phyloP scores from a whole-genome alignment of 2,797 vertebrate species.

The Channallabes apus region DNA sequence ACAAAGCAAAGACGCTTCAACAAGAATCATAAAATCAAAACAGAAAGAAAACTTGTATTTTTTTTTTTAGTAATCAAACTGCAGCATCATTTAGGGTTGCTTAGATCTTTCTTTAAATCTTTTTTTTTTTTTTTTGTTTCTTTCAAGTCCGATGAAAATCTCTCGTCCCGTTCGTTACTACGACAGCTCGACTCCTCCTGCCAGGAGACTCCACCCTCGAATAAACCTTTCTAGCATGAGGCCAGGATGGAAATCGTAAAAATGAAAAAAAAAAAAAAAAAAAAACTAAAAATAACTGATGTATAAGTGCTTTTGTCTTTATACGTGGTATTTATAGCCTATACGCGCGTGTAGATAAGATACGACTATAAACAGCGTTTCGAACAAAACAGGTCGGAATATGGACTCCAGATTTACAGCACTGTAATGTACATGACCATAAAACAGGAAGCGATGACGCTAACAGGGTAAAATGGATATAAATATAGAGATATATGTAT shows the following conservation, averaged over 20 bases:
- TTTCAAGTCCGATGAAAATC: constrained; percentile 44
- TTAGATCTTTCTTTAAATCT: constrained; percentile 62
- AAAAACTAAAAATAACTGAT: constrained; percentile 58
- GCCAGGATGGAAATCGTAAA: constrained; percentile 59
- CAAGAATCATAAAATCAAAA: constrained; percentile 86
- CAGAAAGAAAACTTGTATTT: constrained; percentile 62
- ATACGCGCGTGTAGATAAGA: constrained; percentile 70
- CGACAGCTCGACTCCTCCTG: constrained; percentile 77
- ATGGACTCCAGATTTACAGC: constrained; percentile 50
- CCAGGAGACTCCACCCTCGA: constrained; percentile 44
- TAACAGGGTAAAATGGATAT: constrained; percentile 37
- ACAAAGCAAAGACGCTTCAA: constrained; percentile 92
- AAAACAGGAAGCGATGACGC: constrained; percentile 32
- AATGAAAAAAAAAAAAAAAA: constrained; percentile 34
- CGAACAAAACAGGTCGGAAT: constrained; percentile 48
- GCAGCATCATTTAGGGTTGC: constrained; percentile 97
- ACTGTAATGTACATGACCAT: constrained; percentile 41
- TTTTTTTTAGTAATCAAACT: constrained; percentile 74
- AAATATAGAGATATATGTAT: constrained; percentile 48
- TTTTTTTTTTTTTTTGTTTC: constrained; percentile 57
- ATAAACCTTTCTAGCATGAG: constrained; percentile 55
- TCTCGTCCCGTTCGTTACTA: constrained; percentile 75
- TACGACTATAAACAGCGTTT: constrained; percentile 69
- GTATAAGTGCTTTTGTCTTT: constrained; percentile 66
- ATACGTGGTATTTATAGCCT: constrained; percentile 36